These are phyloP conservation scores for Heliothis virescens DNA, from an alignment of 1,140 invertebrate genomes.

Conservation along the genomic window DNA sequence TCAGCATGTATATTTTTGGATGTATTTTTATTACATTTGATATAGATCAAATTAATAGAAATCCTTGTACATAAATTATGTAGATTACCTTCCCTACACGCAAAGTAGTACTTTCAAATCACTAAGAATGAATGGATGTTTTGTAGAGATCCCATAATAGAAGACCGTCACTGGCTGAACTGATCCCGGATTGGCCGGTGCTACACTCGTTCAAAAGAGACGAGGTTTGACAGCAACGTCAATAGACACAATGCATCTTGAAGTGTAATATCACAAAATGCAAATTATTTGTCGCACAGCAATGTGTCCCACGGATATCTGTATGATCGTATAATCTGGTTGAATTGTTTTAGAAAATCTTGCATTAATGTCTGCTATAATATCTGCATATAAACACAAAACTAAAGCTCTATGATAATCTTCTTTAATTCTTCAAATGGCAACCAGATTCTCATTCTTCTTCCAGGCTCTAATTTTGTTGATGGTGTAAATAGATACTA, in stretches of 20 bases:
- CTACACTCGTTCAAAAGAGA: conserved; percentile 94
- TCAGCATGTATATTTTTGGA: conserved; percentile 11
- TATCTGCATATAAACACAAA: not conserved
- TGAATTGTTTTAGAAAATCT: conserved; percentile 31
- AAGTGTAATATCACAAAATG: conserved; percentile 72
- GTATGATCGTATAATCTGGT: conserved; percentile 44
- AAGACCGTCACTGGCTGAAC: conserved; percentile 96
- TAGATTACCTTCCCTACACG: not conserved
- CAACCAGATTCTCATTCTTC: conserved; percentile 36
- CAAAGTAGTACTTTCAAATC: conserved; percentile 28
- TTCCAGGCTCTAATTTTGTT: not conserved
- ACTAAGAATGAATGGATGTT: conserved; percentile 80
- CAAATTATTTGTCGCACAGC: conserved; percentile 74
- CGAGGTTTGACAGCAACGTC: conserved; percentile 89
- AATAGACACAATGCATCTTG: conserved; percentile 81
- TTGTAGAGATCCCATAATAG: conserved; percentile 87
- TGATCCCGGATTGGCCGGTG: conserved; percentile 98
- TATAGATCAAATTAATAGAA: not conserved
- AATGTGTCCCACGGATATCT: conserved; percentile 34
- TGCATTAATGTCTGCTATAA: conserved; percentile 43
- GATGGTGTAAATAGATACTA: conserved; percentile 17
- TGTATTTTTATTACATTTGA: conserved; percentile 13
- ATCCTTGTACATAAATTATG: not conserved
- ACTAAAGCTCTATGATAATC: not conserved
- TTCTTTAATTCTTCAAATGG: conserved; percentile 1